These are phyloP conservation scores for Colius striatus DNA, from an alignment of 2,113 vertebrate genomes.

Conservation along the genomic window DNA sequence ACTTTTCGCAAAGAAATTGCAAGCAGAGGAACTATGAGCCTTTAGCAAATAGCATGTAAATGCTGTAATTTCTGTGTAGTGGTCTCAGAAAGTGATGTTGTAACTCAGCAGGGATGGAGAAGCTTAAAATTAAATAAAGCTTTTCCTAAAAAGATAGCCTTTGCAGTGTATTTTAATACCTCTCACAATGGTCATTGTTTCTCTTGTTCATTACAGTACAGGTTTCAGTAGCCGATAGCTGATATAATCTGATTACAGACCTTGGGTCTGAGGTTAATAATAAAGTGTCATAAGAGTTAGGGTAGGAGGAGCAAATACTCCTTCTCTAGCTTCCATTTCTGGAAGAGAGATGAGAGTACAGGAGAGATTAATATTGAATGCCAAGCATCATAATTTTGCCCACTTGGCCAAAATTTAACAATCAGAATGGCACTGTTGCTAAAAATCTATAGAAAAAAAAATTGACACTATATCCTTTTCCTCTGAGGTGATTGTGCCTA, in stretches of 20 bases:
- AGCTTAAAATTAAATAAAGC: neutral
- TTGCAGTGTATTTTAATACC: neutral
- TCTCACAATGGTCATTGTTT: neutral
- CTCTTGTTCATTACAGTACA: neutral
- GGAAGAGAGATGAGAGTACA: neutral
- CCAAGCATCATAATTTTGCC: neutral
- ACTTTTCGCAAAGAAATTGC: neutral
- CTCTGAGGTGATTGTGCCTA: neutral
- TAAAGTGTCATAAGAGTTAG: neutral
- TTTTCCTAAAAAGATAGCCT: neutral
- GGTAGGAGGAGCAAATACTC: neutral
- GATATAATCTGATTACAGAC: neutral
- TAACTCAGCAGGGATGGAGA: neutral
- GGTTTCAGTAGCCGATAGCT: neutral
- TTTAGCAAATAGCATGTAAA: neutral
- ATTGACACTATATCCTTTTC: neutral
- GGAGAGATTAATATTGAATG: neutral
- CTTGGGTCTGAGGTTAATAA: neutral
- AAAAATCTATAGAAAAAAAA: neutral
- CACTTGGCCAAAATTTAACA: neutral
- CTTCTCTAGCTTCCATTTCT: neutral
- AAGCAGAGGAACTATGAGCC: neutral
- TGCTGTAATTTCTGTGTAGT: rapidly evolving
- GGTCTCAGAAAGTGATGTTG: neutral
- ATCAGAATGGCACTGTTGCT: neutral